Conservation (phyloP, 2,888 invertebrate genomes). For the Erebia aethiops region DNA sequence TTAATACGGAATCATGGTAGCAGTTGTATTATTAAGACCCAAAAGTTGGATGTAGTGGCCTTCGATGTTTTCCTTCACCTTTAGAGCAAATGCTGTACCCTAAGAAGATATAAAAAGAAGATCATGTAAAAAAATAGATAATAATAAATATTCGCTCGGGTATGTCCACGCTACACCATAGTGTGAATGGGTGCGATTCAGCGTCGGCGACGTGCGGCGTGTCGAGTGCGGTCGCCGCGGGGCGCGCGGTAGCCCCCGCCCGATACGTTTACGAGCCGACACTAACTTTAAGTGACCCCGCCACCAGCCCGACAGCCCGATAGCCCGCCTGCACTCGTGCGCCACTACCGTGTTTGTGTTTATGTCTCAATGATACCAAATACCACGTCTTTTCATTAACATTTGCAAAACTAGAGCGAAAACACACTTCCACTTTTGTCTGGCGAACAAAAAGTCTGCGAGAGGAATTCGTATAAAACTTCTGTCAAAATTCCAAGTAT, state of each 20-base stretch:
- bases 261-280: slow-evolving; percentile 81
- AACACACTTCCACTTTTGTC: not conserved
- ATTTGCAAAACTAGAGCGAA: slow-evolving; percentile 13
- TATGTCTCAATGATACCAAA: slow-evolving; percentile 74
- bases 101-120: not conserved
- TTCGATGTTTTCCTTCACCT: too few species aligned
- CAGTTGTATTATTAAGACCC: too few species aligned
- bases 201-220: slow-evolving; percentile 79
- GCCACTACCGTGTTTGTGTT: slow-evolving; percentile 73
- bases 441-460: too few species aligned
- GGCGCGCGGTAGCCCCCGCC: slow-evolving; percentile 57
- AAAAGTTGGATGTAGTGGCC: too few species aligned
- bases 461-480: too few species aligned
- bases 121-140: not conserved
- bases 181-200: slow-evolving; percentile 79
- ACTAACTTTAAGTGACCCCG: slow-evolving; percentile 77
- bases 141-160: slow-evolving; percentile 42
- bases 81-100: too few species aligned
- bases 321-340: slow-evolving; percentile 62
- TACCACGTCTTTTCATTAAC: slow-evolving; percentile 36
- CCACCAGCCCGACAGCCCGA: slow-evolving; percentile 21
- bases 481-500: too few species aligned
- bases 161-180: slow-evolving; percentile 49
- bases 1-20: too few species aligned
- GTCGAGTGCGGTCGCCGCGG: slow-evolving; percentile 82